Base-by-base conservation (phyloP, 2,888 invertebrate species). In the Nycteola revayana region DNA sequence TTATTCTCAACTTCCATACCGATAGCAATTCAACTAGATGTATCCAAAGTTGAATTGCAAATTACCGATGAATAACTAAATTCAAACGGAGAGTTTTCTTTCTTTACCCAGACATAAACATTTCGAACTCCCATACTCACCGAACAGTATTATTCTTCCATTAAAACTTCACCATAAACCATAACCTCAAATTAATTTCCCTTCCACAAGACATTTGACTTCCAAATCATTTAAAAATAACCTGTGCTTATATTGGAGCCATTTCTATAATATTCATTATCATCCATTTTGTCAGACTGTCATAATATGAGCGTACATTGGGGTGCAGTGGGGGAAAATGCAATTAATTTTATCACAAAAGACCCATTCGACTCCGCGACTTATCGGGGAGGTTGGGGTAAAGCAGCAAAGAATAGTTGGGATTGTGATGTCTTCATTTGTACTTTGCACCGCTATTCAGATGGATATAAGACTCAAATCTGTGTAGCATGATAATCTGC, bases 341-440 rank as follows among this genome's bases (percentile, higher is more conserved):
- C 80, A 82, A 83, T 83, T 82, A 83, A 81, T 81, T 77, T 78
- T 67, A 74, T 74, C 78, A 82, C 78, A 82, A 84, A 75, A 75
- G 78, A 64, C 61, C 59, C 53, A 61, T 68, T 58, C 61, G 58
- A 49, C 53, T 58, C 45, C 48, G 45, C 52, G 49, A 50, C 57
- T 53, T 54, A 60, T 54, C 42, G 42, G 42, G 49, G 52, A 43
- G 43, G 39, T 29, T 28, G 20, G 32, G 40, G 32, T 42, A 42
- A 47, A 60, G 60, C 63, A 67, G 32, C 43, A 42, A 43, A 60
- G 59, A 65, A 67, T 66, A 61, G 65, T 62, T 50, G 14, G 58
- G 58, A 58, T 61, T 47, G 36, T 48, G 38, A 56, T 54, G 51
- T 56, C 56, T 51, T 49, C 56, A 39, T 40, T 14, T 11, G 25